Base-by-base conservation (phyloP, 1,140 invertebrate genomes). In the Venturia canescens region DNA sequence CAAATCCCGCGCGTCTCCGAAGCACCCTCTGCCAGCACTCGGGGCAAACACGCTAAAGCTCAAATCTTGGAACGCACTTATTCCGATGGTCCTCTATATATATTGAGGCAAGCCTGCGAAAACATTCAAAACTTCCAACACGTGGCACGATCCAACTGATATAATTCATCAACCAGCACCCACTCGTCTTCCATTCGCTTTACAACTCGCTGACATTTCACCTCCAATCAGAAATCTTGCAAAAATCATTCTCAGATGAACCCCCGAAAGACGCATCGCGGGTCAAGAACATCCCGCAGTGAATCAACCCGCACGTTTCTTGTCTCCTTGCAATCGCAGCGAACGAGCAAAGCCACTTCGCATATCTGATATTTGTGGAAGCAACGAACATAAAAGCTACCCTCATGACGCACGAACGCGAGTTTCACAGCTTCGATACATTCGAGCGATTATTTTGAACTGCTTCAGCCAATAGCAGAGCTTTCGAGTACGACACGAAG, bases 261-360 rank as follows among this genome's bases (percentile, higher is more conserved):
- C 7, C 13, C 50, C 15, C 50, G 23, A 75, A 75, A 75, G 48
- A 13, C 4, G n/a, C n/a, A n/a, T n/a, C 3, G 48, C 13, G 48
- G 48, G 11, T 50, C 4, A 18, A 50, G 48, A 50, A 50, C 48
- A 50, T 76, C 26, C 60, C 34, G 53, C 23, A 21, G 21, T 76
- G 72, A 79, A 79, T 76, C 67, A 75, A 84, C 86, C 86, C 86
- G 86, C 86, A 87, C 84, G 69, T 84, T 63, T 66, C 80, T 83
- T 81, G 77, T 78, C 82, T 79, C 57, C 44, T 76, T 57, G 34
- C 31, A 34, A 63, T 27, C 48, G 34, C 26, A 79, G 18, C 3
- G 16, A 78, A 76, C 21, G 67, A 48, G 34, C 27, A 26, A 26
- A 34, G 34, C 21, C 38, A 70, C 2, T 38, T 31, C 6, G 67